Base-by-base conservation (phyloP, 2,113 vertebrate genomes). In the Indri indri region DNA sequence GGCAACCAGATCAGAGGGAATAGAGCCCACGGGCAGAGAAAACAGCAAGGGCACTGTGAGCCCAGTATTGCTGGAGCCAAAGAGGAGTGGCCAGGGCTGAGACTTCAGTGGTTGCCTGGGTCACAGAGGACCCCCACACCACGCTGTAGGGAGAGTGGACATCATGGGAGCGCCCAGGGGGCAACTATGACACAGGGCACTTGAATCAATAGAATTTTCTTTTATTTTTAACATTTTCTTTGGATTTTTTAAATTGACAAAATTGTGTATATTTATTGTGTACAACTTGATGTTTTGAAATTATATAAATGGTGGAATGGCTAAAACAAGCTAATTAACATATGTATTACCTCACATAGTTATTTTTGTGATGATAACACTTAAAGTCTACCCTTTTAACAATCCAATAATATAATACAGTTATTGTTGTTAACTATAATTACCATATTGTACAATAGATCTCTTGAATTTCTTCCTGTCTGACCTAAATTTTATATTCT, bases 91-190 rank as follows among this genome's bases (percentile, higher is more conserved):
- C 6, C 5, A 1, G 20, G 34, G 57, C 32, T 45, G 37, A 20
- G 70, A 45, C 2, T 47, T 16, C n/a, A 23, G 61, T 9, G 16
- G 12, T 0, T 8, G 13, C 27, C 16, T 9, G 23, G 30, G 5
- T 47, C 8, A 3, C 11, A 50, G 61, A 17, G 22, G 27, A 14
- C 10, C 37, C n/a, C 45, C 8, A 20, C 9, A 23, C 8, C 17
- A 18, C 27, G 34, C 57, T 8, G 30, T 17, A 0, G 23, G 70
- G n/a, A 54, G 17, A 6, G 1, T 34, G 17, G 27, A 76, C 12
- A 25, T 66, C 54, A 34, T 0, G 0, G 27, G n/a, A 25, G 20
- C 17, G 4, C 17, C 14, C 22, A 8, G 20, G 13, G 40, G 27
- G n/a, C 11, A 87, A 30, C 5, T n/a, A 30, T 40, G 30, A 30